These are phyloP conservation scores for Gryllus longicercus DNA, from an alignment of 2,888 invertebrate genomes.

Conservation along the genomic window DNA sequence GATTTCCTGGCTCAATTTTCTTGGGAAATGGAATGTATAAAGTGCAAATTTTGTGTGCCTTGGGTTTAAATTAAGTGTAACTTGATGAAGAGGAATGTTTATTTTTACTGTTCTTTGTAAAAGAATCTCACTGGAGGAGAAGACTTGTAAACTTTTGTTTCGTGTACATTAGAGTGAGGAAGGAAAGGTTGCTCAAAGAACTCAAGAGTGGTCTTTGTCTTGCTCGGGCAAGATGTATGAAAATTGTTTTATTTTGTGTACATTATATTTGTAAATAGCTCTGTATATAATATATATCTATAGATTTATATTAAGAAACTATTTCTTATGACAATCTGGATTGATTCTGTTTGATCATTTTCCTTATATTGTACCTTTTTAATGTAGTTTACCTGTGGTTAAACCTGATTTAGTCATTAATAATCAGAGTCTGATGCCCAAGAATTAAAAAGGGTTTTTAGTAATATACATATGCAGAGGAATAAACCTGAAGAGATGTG, in stretches of 20 bases:
- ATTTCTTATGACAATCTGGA: slow-evolving; percentile 6
- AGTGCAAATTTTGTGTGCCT: slow-evolving; percentile 17
- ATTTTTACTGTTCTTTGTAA: not conserved
- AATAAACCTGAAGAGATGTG: too few species aligned
- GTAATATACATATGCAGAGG: too few species aligned
- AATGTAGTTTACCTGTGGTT: not conserved
- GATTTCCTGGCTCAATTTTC: not conserved
- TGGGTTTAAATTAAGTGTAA: slow-evolving; percentile 2
- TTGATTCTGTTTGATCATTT: not conserved
- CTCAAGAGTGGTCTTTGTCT: slow-evolving; percentile 6
- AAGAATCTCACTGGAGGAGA: not conserved
- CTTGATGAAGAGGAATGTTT: slow-evolving; percentile 5
- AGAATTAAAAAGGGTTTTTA: too few species aligned
- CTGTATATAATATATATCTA: not conserved
- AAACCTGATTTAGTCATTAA: slow-evolving; percentile 5
- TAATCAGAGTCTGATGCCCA: not conserved
- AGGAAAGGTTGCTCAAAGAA: not conserved
- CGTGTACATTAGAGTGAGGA: slow-evolving; percentile 17
- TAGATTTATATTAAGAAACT: not conserved
- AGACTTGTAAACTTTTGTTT: not conserved
- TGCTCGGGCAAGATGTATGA: not conserved
- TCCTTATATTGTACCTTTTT: not conserved
- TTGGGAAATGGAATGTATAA: not conserved
- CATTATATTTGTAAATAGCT: slow-evolving; percentile 17
- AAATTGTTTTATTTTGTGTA: slow-evolving; percentile 17